phyloP scores from a whole-genome alignment of 2,888 invertebrate genomes.

The Cyrtodaria siliqua region DNA sequence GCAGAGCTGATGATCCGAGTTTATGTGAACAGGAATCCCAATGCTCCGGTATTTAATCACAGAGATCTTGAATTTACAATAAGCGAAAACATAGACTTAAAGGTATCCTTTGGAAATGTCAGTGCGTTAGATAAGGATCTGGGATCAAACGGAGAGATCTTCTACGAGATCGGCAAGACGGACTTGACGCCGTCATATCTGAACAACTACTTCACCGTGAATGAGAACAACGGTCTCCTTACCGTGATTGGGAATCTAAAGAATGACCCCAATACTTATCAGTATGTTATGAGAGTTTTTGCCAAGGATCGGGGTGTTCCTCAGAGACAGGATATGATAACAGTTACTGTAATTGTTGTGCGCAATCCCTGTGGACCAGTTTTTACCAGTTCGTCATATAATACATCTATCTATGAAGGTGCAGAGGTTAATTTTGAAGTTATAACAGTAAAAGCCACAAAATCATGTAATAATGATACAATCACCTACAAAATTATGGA shows the following conservation, averaged over 20 bases:
- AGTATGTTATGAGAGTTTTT: conserved; percentile 50
- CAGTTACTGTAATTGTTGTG: conserved; percentile 74
- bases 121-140: conserved; percentile 79
- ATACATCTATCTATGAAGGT: conserved; percentile 66
- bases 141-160: conserved; percentile 79
- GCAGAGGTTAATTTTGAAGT: conserved; percentile 41
- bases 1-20: conserved; percentile 67
- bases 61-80: conserved; percentile 68
- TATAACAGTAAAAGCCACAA: conserved; percentile 63
- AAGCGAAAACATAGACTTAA: conserved; percentile 66
- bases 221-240: conserved; percentile 74
- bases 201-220: conserved; percentile 74
- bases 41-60: conserved; percentile 70
- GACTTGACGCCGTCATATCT: conserved; percentile 65
- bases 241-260: conserved; percentile 61
- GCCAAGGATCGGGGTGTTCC: conserved; percentile 71
- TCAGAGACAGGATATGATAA: conserved; percentile 28
- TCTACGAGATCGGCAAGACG: conserved; percentile 67
- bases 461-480: conserved; percentile 70
- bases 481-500: conserved; percentile 42
- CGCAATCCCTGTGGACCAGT: conserved; percentile 78
- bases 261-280: conserved; percentile 45
- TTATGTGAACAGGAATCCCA: conserved; percentile 75
- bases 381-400: conserved; percentile 66
- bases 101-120: conserved; percentile 71